Base-by-base conservation (phyloP, 2,797 vertebrate species). In the Podarcis lilfordi region DNA sequence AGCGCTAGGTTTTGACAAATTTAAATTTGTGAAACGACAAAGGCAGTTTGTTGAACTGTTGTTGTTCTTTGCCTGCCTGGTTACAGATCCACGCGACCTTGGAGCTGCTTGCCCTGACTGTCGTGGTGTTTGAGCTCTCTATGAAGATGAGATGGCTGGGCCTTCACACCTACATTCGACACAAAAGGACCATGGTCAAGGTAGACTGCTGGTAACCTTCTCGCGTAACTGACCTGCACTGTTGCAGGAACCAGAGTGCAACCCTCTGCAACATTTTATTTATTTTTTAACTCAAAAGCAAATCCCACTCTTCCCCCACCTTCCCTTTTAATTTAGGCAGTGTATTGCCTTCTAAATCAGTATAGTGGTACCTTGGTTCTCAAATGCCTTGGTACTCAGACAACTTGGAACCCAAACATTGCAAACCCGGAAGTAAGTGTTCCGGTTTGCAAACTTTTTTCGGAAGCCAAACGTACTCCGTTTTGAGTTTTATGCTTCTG, bases 111-210 rank as follows among this genome's bases (percentile, higher is more conserved):
- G 98, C 98, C 0, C 95, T 99, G 91, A 97, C 97, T 1, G 97
- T 99, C 94, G 98, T 99, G 37, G 98, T 98, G 29, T 99, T 99
- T 90, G 99, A 99, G 69, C 98, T 99, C 80, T 98, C 98, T 4
- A 99, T 99, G 98, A 99, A 99, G 95, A 95, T 99, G 86, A 97
- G 98, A 79, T 99, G 99, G 99, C 96, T 99, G 91, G 99, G 99
- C 94, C 98, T 98, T 93, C 97, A 97, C 88, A 98, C 98, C 15
- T 99, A 99, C 93, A 97, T 99, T 94, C 97, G 97, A 61, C 99
- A 99, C 97, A 99, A 98, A 94, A 98, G 99, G 96, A 99, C 99
- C 83, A 98, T 99, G 98, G 98, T 99, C 86, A 99, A 99, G 98
- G 99, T 98, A 92, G 92, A 3, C 3, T 43, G 0, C 77, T 71